Conservation (phyloP, 2,113 vertebrate genomes). For the Alouatta palliata region DNA sequence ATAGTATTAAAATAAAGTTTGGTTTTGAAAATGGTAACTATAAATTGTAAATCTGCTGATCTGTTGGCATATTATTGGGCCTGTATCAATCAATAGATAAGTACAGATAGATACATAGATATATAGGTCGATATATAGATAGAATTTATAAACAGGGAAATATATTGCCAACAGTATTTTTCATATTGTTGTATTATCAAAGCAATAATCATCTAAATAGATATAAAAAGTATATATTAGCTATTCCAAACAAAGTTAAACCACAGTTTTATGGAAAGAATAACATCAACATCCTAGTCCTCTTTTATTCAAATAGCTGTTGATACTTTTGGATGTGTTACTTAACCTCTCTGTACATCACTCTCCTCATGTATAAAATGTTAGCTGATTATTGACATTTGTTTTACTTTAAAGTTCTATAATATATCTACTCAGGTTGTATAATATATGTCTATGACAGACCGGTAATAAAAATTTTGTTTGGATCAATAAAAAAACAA, state of each 20-base stretch:
- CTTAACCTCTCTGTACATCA: neutral
- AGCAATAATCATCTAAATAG: neutral
- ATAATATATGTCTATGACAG: neutral
- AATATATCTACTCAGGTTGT: neutral
- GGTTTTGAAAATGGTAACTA: neutral
- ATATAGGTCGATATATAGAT: neutral
- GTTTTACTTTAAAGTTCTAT: neutral
- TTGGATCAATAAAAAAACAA: neutral
- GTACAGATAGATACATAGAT: neutral
- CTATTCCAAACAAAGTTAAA: neutral
- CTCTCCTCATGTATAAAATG: neutral
- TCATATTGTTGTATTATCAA: neutral
- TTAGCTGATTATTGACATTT: neutral
- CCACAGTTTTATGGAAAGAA: neutral
- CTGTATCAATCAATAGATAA: neutral
- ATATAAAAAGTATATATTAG: neutral
- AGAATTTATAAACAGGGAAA: neutral
- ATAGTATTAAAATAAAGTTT: conserved; percentile 1
- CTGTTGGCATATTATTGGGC: neutral
- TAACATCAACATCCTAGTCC: neutral
- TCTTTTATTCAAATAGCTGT: neutral
- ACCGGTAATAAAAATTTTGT: neutral
- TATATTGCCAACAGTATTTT: neutral
- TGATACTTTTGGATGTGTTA: neutral
- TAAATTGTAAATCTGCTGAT: neutral